Evolutionary conservation across 2,797 vertebrate species (phyloP), one percentile per base, ranked within the genome.

Genomic region (Sebastes steindachneri): DNA sequence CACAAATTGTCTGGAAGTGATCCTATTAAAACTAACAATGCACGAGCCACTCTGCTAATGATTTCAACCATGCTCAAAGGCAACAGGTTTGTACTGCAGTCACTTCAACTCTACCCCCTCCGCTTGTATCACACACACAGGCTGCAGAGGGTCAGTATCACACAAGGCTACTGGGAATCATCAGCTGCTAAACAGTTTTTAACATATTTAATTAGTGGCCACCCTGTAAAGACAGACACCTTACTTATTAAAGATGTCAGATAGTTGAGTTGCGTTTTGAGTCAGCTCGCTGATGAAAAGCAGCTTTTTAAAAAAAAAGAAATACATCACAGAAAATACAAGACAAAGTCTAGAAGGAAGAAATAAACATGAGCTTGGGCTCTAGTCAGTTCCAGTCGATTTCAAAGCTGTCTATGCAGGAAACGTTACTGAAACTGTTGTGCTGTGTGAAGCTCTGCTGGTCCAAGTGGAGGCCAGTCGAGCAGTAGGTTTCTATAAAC

Each of bases 11-110:
- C 35, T 85, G 78, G 75, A 83, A 77, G 75, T 91, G 88, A 89
- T 92, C 88, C 87, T 83, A 84, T 90, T 91, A 90, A 45, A 86
- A 92, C 80, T 45, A 88, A 88, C 78, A 86, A 83, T 72, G 80
- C 53, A 64, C 19, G 67, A 88, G 81, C 83, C 86, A 62, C 73
- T 90, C 82, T 63, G 75, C 85, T 89, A 73, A 89, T 80, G 51
- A 90, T 87, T 90, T 87, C 81, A 84, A 87, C 89, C 85, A 83
- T 78, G 88, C 86, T 91, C 85, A 86, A 92, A 94, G 92, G 92
- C 92, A 93, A 92, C 89, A 75, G 88, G 87, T 92, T 92, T 85
- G 77, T 88, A 90, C 93, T 92, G 91, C 89, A 90, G 91, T 91
- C 86, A 88, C 89, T 65, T 68, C 67, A 65, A 37, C 75, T 75